Evolutionary conservation across 2,113 vertebrate species (phyloP), one percentile per base, ranked within the genome.

Genomic region (Merops nubicus): DNA sequence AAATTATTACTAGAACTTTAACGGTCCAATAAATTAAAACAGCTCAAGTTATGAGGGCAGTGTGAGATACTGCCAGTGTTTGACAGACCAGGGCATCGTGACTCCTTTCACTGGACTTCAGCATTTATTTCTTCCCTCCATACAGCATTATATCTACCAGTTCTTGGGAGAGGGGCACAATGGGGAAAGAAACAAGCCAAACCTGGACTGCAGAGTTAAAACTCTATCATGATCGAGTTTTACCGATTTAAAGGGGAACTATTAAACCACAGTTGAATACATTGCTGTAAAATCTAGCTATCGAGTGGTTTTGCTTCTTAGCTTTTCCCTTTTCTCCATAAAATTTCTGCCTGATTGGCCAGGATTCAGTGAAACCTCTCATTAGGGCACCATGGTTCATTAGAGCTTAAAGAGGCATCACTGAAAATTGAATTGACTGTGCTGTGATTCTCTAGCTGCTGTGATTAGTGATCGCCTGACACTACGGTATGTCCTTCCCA

Each of bases 351-450:
- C 94, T 97, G 93, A 91, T 91, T 97, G 96, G 85, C 64, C 76
- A 78, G 59, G 73, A 97, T 96, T 97, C 93, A 95, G 78, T 97
- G 97, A 98, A 98, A 98, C 96, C 93, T 96, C 94, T 98, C 96
- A 98, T 98, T 97, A 98, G 97, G 92, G 92, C 94, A 97, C 74
- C 88, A 96, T 19, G 97, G 96, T 97, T 98, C 97, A 96, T 98
- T 98, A 98, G 95, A 97, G 64, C 80, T 98, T 97, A 97, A 97
- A 97, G 95, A 98, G 92, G 95, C 96, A 89, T 98, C 83, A 45
- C 93, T 96, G 96, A 96, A 98, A 96, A 97, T 97, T 94, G 97
- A 97, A 97, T 97, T 97, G 97, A 86, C 95, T 96, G 75, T 91
- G 93, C 96, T 94, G 93, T 88, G 95, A 96, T 97, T 69, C 25